Conservation (phyloP, 2,888 invertebrate genomes). For the Ophioninae sp. region DNA sequence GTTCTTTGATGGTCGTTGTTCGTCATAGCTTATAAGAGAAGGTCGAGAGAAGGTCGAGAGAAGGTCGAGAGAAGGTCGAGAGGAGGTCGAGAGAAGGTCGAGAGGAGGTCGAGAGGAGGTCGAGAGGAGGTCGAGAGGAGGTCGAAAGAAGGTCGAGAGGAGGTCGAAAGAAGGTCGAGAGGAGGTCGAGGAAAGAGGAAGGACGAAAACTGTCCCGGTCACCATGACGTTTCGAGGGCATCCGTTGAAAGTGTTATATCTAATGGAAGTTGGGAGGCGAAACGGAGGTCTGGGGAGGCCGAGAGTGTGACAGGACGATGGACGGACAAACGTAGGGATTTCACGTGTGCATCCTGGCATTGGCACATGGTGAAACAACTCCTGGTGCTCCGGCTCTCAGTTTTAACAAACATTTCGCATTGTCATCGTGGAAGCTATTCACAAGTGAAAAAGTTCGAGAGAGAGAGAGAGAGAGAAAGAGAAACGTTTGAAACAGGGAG, state of each 20-base stretch:
- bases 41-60: not conserved
- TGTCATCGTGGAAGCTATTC: conserved; percentile 51
- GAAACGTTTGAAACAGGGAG: conserved; percentile 11
- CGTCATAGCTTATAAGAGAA: too few species aligned
- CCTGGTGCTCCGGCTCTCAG: conserved; percentile 14
- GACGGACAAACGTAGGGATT: conserved; percentile 13
- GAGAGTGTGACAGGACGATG: conserved; percentile 1
- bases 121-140: conserved; percentile 7
- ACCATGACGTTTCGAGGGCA: conserved; percentile 14
- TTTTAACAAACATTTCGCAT: conserved; percentile 57
- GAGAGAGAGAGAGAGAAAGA: conserved; percentile 11
- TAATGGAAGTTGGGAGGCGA: too few species aligned
- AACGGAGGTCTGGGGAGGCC: too few species aligned
- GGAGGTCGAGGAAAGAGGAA: conserved; percentile 9
- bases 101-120: not conserved
- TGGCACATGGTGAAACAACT: conserved; percentile 39
- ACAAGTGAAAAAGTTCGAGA: conserved; percentile 12
- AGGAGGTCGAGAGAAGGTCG: conserved; percentile 4
- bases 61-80: conserved; percentile 10
- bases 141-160: not conserved
- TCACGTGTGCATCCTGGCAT: conserved; percentile 46
- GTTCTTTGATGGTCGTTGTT: too few species aligned
- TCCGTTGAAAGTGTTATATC: conserved; percentile 7
- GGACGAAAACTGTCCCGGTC: conserved; percentile 7
- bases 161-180: conserved; percentile 10